A percentile compares a stretch with the other conserved stretches of the same genome.
phyloP scores from a whole-genome alignment of 92 coral and sea anemone genomes.

The Phenganax marumi region DNA sequence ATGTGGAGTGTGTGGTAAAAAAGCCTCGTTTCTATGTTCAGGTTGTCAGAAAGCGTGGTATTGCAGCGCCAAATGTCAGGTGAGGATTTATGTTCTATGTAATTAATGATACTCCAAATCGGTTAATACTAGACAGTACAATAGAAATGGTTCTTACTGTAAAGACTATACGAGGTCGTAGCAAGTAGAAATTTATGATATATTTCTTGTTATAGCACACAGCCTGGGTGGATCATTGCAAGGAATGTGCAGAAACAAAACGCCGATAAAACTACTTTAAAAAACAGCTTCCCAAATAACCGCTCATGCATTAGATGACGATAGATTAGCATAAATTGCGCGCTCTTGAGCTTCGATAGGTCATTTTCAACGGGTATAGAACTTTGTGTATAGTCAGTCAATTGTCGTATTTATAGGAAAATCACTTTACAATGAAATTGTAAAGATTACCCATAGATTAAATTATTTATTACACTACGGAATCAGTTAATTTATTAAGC shows the following conservation, averaged over 20 bases:
- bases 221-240: conserved; percentile 35
- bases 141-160: no score
- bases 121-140: no score
- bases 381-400: not conserved
- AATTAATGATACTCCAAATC: no score
- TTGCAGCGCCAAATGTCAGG: conserved; percentile 98
- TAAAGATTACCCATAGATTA: not conserved
- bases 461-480: conserved; percentile 24
- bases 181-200: not conserved
- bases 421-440: conserved; percentile 1
- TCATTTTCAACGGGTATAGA: no score
- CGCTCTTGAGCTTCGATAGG: no score
- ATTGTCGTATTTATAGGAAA: conserved; percentile 9
- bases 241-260: conserved; percentile 27
- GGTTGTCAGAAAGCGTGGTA: conserved; percentile 99
- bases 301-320: no score
- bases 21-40: conserved; percentile 96
- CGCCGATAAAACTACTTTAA: not conserved
- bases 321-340: no score
- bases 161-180: no score
- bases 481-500: not conserved
- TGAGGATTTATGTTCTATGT: conserved; percentile 29
- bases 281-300: not conserved
- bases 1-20: conserved; percentile 68
- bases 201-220: conserved; percentile 4